Percentiles rank a stretch among this genome's conserved stretches.
These are phyloP conservation scores for Misgurnus anguillicaudatus DNA, from an alignment of 2,113 vertebrate genomes.

Conservation along the genomic window DNA sequence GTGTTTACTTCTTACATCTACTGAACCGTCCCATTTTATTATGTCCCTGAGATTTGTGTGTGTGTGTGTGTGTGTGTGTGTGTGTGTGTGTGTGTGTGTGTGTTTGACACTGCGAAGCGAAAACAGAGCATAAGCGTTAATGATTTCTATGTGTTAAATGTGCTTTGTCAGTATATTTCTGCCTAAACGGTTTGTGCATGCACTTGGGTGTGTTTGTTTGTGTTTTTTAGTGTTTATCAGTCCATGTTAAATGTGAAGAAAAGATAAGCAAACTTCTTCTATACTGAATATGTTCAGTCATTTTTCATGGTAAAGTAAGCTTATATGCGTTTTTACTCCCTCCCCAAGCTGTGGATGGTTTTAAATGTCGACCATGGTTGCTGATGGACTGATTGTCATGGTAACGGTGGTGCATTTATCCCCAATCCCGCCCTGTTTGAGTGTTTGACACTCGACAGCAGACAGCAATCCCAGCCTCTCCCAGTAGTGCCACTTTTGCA, in stretches of 20 bases:
- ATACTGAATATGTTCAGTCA: no score
- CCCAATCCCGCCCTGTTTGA: constrained; percentile 12
- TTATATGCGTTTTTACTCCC: not conserved
- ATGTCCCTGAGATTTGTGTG: not conserved
- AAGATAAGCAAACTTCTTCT: no score
- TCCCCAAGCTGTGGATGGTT: constrained; percentile 32
- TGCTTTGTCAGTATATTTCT: not conserved
- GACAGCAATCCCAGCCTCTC: not conserved
- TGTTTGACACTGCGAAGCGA: not conserved
- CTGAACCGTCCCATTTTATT: constrained; percentile 9
- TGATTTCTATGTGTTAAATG: not conserved
- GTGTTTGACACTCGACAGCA: constrained; percentile 6
- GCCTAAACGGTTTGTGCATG: not conserved
- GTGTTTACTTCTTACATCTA: constrained; percentile 14
- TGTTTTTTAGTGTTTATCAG: not conserved
- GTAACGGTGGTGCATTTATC: constrained; percentile 16
- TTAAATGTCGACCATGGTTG: constrained; percentile 30
- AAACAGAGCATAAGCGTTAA: not conserved
- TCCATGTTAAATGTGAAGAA: not conserved
- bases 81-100: not conserved
- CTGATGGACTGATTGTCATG: constrained; percentile 4
- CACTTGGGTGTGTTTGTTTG: not conserved
- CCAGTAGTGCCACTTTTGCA: constrained; percentile 4
- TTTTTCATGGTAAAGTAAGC: not conserved
- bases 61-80: not conserved